phyloP scores from a whole-genome alignment of 2,113 vertebrate species.

The Puntigrus tetrazona region DNA sequence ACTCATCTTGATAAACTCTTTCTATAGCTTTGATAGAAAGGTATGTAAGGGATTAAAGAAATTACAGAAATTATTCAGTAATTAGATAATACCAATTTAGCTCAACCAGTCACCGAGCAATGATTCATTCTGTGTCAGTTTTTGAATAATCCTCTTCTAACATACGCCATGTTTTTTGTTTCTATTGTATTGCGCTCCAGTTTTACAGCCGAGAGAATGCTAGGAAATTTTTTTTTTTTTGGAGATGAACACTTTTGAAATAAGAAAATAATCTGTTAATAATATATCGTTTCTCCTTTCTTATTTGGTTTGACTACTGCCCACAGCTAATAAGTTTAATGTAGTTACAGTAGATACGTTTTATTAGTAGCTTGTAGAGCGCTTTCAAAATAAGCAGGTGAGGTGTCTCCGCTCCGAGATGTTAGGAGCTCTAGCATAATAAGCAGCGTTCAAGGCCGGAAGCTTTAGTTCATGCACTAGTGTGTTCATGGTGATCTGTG shows the following conservation, averaged over 20 bases:
- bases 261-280: background rate
- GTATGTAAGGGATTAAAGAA: no score
- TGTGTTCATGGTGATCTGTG: background rate
- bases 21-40: no score
- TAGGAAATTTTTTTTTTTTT: background rate
- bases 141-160: no score
- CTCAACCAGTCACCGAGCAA: no score
- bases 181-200: background rate
- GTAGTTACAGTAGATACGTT: background rate
- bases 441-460: background rate
- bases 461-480: background rate
- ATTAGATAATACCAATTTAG: no score
- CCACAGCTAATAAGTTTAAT: background rate
- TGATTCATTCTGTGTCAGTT: no score
- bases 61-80: no score
- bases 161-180: no score
- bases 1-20: no score
- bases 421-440: background rate
- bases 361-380: background rate
- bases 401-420: background rate
- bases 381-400: background rate
- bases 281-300: background rate
- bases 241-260: background rate
- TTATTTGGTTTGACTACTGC: background rate
- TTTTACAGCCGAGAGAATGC: no score